Percentiles rank a stretch among this genome's conserved stretches.
phyloP scores from a whole-genome alignment of 2,797 vertebrate genomes.

The Xenopus petersii region DNA sequence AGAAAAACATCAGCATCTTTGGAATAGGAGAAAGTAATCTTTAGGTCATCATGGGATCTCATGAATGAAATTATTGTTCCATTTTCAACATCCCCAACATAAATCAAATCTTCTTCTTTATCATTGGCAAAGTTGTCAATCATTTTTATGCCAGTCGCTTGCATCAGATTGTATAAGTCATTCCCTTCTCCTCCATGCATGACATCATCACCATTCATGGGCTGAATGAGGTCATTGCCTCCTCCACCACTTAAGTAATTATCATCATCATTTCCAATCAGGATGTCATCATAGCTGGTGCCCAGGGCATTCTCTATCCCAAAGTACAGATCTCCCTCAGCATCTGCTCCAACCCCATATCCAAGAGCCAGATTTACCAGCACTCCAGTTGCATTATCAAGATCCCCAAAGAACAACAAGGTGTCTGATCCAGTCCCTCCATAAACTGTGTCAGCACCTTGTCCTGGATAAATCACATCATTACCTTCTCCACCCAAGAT shows the following conservation, averaged over 20 bases:
- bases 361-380: slow-evolving; percentile 58
- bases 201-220: slow-evolving; percentile 52
- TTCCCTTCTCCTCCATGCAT: slow-evolving; percentile 58
- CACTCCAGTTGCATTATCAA: slow-evolving; percentile 49
- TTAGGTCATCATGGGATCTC: not conserved
- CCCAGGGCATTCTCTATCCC: slow-evolving; percentile 59
- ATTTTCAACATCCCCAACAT: slow-evolving; percentile 32
- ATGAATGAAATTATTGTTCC: slow-evolving; percentile 31
- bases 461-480: slow-evolving; percentile 51
- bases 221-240: slow-evolving; percentile 57
- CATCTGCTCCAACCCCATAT: slow-evolving; percentile 54
- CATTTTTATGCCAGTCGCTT: slow-evolving; percentile 49
- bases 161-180: slow-evolving; percentile 56
- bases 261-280: slow-evolving; percentile 55
- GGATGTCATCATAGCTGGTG: slow-evolving; percentile 57
- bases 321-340: slow-evolving; percentile 59
- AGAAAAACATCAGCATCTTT: not conserved
- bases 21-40: not conserved
- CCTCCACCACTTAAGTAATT: slow-evolving; percentile 57
- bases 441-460: slow-evolving; percentile 50
- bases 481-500: slow-evolving; percentile 55
- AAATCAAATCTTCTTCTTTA: slow-evolving; percentile 27
- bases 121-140: slow-evolving; percentile 56
- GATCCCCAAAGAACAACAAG: slow-evolving; percentile 52
- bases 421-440: slow-evolving; percentile 55